A percentile compares a stretch with the other conserved stretches of the same genome.
These are phyloP conservation scores for Vespertilio murinus DNA, from an alignment of 2,797 vertebrate species.

Conservation along the genomic window DNA sequence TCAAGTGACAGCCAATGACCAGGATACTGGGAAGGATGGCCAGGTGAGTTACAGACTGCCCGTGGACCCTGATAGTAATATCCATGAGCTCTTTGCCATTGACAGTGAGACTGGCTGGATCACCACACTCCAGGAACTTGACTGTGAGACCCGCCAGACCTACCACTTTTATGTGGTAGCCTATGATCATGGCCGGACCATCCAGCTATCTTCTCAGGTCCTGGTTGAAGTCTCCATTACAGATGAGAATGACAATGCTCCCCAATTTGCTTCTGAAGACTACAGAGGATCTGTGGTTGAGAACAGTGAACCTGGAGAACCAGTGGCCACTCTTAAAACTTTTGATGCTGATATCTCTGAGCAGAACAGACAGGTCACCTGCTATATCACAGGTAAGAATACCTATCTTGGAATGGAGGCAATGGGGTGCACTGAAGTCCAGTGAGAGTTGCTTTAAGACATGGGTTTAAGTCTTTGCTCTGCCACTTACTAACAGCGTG, in stretches of 20 bases:
- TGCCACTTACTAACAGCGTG: not conserved
- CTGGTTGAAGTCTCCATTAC: constrained; percentile 93
- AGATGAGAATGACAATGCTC: constrained; percentile 97
- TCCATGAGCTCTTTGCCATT: constrained; percentile 89
- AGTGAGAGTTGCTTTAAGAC: not conserved
- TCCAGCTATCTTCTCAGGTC: constrained; percentile 93
- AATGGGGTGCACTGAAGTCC: not conserved
- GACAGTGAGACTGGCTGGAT: constrained; percentile 96
- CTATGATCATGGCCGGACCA: constrained; percentile 90
- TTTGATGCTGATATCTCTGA: constrained; percentile 91
- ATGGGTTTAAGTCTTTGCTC: not conserved
- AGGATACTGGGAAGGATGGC: constrained; percentile 93
- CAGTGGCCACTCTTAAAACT: constrained; percentile 90
- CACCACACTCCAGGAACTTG: constrained; percentile 88
- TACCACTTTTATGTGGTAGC: constrained; percentile 93
- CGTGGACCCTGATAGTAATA: constrained; percentile 82
- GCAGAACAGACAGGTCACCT: constrained; percentile 92
- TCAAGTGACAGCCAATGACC: constrained; percentile 97
- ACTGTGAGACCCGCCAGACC: constrained; percentile 90
- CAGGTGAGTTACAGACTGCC: constrained; percentile 93
- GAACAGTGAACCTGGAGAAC: constrained; percentile 89
- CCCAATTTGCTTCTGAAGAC: constrained; percentile 89
- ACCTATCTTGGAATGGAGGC: not conserved
- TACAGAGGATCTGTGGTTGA: constrained; percentile 93
- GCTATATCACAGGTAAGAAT: constrained; percentile 95